Conservation (phyloP, 2,888 invertebrate species). For the Leptarthrus brevirostris region DNA sequence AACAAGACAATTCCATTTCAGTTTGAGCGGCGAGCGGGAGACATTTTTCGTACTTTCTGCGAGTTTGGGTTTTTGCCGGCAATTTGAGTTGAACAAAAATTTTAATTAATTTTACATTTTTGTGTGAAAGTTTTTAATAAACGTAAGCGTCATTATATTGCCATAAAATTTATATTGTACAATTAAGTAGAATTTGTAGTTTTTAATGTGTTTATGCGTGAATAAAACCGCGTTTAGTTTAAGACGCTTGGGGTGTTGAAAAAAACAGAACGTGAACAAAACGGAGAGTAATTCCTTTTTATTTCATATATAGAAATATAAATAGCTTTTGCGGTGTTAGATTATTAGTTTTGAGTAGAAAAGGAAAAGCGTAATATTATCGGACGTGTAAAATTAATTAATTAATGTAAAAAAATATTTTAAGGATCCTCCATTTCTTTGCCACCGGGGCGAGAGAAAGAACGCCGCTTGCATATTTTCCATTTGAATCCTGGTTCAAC, state of each 20-base stretch:
- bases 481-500: too few relatives aligned
- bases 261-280: not conserved
- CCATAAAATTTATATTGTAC: too few relatives aligned
- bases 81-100: not conserved
- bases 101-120: not conserved
- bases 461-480: too few relatives aligned
- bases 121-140: not conserved
- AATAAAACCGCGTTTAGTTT: constrained; percentile 12
- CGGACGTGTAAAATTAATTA: too few relatives aligned
- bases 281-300: constrained; percentile 6
- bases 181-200: not conserved
- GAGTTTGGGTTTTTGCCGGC: constrained; percentile 19
- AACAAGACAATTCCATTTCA: too few relatives aligned
- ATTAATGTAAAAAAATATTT: too few relatives aligned
- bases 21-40: constrained; percentile 33
- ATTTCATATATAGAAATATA: constrained; percentile 8
- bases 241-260: constrained; percentile 21
- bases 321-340: too few relatives aligned
- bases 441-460: too few relatives aligned
- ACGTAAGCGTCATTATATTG: too few relatives aligned
- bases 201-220: not conserved
- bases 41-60: constrained; percentile 33
- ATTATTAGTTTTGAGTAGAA: too few relatives aligned
- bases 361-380: too few relatives aligned
- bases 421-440: too few relatives aligned